Base-by-base conservation (phyloP, 2,113 vertebrate species). In the Ariopsis seemanni region DNA sequence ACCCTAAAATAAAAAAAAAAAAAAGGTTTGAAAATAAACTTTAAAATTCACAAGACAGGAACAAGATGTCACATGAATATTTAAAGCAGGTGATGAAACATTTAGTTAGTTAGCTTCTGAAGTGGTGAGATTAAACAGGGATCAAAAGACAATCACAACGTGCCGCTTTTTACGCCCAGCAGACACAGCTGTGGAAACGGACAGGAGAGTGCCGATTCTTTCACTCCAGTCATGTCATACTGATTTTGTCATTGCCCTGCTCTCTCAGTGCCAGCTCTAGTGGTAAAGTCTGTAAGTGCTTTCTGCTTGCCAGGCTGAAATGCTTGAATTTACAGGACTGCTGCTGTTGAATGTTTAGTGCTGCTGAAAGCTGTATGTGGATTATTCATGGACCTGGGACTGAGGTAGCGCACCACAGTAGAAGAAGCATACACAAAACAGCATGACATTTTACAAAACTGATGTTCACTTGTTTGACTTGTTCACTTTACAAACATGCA, bases 371-470 rank as follows among this genome's bases (percentile, higher is more conserved):
- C 81, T 58, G 30, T 17, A 10, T 22, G 71, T 85, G 63, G 69
- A 90, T 88, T 88, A 89, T 86, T 90, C 42, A 90, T 86, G 27
- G 27, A 72, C 81, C 62, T 42, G 83, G 30, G 71, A 78, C 42
- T 30, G 55, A 78, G 34, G 62, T 80, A 30, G 55, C 48, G 60
- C 34, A 20, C 71, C 63, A 57, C 8, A 55, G 58, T 20, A 50
- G 4, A 1, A 10, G 34, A 79, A 7, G 52, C n/a, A 30, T 1
- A 25, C 30, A 57, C 50, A 15, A 4, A 34, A 62, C 7, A 30
- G 53, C 84, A 69, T 14, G n/a, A 57, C 0, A 10, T 53, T 52
- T 74, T 79, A 55, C 55, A 53, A 67, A 12, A 50, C 52, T 25
- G 6, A 63, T 63, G 77, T 72, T 79, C 30, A 30, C 30, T 62